phyloP scores from a whole-genome alignment of 2,888 invertebrate species.

The Drosophila emarginata region DNA sequence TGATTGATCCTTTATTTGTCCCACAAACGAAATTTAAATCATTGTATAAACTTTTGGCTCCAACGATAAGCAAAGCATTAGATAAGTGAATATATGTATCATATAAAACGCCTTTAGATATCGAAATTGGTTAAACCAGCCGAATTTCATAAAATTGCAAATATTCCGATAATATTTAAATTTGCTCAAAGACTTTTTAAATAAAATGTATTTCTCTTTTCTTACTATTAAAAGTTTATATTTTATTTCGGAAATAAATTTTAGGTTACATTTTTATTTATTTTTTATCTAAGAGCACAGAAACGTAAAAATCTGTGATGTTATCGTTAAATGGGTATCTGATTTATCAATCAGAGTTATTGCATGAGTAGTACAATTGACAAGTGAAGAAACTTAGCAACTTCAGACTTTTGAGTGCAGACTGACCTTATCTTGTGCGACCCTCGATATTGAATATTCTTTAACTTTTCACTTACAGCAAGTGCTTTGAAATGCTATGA shows the following conservation, averaged over 20 bases:
- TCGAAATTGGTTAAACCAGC: not conserved
- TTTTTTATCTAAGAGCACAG: slow-evolving; percentile 6
- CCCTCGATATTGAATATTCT: not conserved
- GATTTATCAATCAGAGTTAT: slow-evolving; percentile 45
- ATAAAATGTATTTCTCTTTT: not conserved
- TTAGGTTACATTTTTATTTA: not conserved
- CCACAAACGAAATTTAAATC: not conserved
- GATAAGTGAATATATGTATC: not conserved
- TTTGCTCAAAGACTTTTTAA: not conserved
- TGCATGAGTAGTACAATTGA: slow-evolving; percentile 3
- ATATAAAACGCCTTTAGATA: not conserved
- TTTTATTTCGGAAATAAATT: not conserved
- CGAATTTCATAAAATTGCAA: not conserved
- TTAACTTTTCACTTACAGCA: slow-evolving; percentile 25
- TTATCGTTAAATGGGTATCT: slow-evolving; percentile 36
- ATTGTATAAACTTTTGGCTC: not conserved
- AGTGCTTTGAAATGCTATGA: slow-evolving; percentile 65
- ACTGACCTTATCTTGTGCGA: not conserved
- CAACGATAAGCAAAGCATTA: not conserved
- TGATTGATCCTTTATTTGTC: slow-evolving; percentile 6
- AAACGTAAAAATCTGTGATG: slow-evolving; percentile 13
- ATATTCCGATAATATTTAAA: not conserved
- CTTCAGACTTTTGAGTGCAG: slow-evolving; percentile 19
- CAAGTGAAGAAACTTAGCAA: slow-evolving; percentile 2
- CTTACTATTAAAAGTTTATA: not conserved